These are phyloP conservation scores for Lepidochitona cinerea DNA, from an alignment of 2,888 invertebrate genomes.

Conservation along the genomic window DNA sequence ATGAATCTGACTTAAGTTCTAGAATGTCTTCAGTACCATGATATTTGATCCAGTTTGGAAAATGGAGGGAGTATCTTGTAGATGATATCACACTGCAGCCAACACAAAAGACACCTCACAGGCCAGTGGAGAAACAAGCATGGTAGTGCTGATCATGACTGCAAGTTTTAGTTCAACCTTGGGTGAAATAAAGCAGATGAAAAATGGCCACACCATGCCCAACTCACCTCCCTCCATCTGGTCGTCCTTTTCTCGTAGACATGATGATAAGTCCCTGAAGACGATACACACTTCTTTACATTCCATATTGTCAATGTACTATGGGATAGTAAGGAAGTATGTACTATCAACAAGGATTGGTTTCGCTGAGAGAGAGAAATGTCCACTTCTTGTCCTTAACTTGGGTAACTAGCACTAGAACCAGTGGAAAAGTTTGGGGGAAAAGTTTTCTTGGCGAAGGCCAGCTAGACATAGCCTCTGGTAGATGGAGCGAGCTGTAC, in stretches of 20 bases:
- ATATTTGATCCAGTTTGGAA: no score
- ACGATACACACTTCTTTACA: slow-evolving; percentile 89
- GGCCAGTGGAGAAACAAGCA: no score
- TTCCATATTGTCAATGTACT: slow-evolving; percentile 86
- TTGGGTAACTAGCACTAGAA: not conserved
- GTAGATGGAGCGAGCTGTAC: slow-evolving; percentile 21
- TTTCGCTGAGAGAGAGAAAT: not conserved
- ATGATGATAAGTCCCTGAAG: slow-evolving; percentile 37
- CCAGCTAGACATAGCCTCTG: not conserved
- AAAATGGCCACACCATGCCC: slow-evolving; percentile 1
- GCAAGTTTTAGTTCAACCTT: no score
- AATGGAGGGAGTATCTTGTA: no score
- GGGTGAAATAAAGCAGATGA: no score
- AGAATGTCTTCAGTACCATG: no score
- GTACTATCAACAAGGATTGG: slow-evolving; percentile 78
- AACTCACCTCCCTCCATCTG: not conserved
- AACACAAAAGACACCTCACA: no score
- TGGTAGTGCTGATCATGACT: no score
- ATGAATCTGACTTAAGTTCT: no score
- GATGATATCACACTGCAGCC: no score
- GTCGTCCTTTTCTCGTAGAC: not conserved
- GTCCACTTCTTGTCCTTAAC: not conserved
- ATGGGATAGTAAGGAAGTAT: slow-evolving; percentile 97
- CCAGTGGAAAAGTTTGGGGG: not conserved
- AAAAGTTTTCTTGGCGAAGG: not conserved